Evolutionary conservation across 2,797 vertebrate genomes (phyloP).

Genomic region (Tiaroga cobitis): DNA sequence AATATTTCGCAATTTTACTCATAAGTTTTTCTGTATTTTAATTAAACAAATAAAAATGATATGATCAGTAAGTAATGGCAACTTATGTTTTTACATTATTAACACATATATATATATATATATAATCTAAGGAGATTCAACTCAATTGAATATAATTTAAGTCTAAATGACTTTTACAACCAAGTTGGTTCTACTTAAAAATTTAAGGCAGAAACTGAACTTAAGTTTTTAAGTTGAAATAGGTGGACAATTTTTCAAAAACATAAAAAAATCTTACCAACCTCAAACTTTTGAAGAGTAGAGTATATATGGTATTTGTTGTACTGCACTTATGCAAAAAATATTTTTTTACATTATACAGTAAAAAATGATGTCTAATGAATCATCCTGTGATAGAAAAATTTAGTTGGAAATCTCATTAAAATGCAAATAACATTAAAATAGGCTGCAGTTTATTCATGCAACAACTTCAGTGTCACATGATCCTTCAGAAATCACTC

Average conservation of each 20-base stretch:
- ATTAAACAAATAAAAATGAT: neutral
- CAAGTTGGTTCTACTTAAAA: too few relatives aligned
- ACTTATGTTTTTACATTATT: too few relatives aligned
- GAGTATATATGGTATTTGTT: neutral
- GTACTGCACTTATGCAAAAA: neutral
- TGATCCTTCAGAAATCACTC: too few relatives aligned
- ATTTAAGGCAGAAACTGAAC: too few relatives aligned
- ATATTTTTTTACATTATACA: neutral
- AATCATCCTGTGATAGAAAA: neutral
- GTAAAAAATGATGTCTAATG: neutral
- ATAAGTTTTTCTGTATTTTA: neutral
- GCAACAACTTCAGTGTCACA: too few relatives aligned
- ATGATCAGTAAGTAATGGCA: too few relatives aligned
- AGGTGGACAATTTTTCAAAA: too few relatives aligned
- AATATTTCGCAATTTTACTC: neutral
- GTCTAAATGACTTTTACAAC: too few relatives aligned
- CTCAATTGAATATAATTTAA: too few relatives aligned
- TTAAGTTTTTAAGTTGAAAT: too few relatives aligned
- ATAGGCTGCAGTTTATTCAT: neutral
- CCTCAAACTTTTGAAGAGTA: neutral
- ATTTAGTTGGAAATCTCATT: neutral
- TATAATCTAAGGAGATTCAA: too few relatives aligned
- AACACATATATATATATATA: too few relatives aligned
- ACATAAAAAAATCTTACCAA: neutral
- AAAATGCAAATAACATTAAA: neutral